Percentiles rank a stretch among this genome's conserved stretches.
Conservation (phyloP, 2,888 invertebrate species). For the Calephelis perditalis region DNA sequence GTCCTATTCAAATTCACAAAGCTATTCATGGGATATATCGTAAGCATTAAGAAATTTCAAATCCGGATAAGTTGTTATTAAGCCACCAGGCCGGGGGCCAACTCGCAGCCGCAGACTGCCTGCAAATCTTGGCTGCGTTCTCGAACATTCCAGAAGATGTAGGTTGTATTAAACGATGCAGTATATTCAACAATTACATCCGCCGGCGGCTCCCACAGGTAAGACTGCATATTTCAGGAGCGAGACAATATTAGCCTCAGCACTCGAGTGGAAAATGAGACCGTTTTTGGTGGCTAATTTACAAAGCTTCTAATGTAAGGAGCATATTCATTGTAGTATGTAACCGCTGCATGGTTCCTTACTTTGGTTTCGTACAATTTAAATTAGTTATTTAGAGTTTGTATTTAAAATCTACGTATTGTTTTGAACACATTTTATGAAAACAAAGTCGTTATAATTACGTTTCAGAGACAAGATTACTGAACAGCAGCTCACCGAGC, state of each 20-base stretch:
- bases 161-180: constrained; percentile 70
- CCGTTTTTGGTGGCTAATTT: constrained; percentile 72
- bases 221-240: constrained; percentile 68
- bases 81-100: constrained; percentile 69
- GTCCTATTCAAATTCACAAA: constrained; percentile 25
- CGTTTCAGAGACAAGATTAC: too few relatives aligned
- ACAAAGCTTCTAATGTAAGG: constrained; percentile 62
- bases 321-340: constrained; percentile 50
- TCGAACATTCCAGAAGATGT: constrained; percentile 75
- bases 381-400: constrained; percentile 47
- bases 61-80: constrained; percentile 61
- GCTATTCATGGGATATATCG: constrained; percentile 24
- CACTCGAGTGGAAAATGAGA: constrained; percentile 80
- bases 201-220: constrained; percentile 60
- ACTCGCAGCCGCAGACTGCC: constrained; percentile 58
- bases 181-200: constrained; percentile 73
- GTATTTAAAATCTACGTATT: constrained; percentile 40
- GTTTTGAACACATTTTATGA: too few relatives aligned
- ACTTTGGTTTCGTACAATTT: constrained; percentile 43
- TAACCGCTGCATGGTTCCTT: constrained; percentile 43
- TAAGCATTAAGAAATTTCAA: constrained; percentile 43
- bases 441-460: too few relatives aligned
- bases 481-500: too few relatives aligned
- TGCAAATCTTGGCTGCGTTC: constrained; percentile 73
- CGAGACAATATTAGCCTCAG: constrained; percentile 75